These are phyloP conservation scores for Callyntrura guangdongensis DNA, from an alignment of 2,888 invertebrate genomes.

Conservation along the genomic window DNA sequence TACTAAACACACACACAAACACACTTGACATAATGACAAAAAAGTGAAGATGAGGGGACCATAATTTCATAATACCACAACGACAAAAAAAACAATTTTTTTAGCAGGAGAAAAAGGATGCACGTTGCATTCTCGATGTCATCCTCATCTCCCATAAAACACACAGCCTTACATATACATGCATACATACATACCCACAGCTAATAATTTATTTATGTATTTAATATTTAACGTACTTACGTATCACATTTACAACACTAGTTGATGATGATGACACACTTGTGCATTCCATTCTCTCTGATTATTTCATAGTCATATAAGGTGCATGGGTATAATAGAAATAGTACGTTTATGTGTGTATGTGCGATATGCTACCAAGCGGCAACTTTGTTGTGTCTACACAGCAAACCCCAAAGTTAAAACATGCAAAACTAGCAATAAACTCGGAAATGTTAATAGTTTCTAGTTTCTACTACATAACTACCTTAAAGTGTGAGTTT, in stretches of 20 bases:
- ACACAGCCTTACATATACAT: too few species aligned
- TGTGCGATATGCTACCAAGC: too few species aligned
- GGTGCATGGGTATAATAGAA: too few species aligned
- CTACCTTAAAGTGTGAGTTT: too few species aligned
- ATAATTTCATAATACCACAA: not conserved
- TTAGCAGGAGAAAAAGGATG: not conserved
- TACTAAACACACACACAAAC: not conserved
- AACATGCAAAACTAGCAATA: too few species aligned
- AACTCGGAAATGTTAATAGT: too few species aligned
- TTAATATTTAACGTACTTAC: not conserved
- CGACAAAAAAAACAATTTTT: not conserved
- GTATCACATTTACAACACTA: not conserved
- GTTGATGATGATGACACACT: conserved; percentile 25
- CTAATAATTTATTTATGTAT: too few species aligned
- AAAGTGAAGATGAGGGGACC: not conserved
- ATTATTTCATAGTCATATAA: not conserved
- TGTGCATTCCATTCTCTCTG: conserved; percentile 9
- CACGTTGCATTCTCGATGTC: conserved; percentile 23
- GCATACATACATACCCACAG: not conserved
- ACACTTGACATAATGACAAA: not conserved
- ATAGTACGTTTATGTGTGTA: too few species aligned
- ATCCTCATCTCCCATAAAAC: not conserved
- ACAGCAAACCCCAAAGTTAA: too few species aligned
- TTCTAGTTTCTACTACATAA: too few species aligned
- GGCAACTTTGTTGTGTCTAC: too few species aligned